Base-by-base conservation (phyloP, 1,140 invertebrate genomes). In the Hesperophylax magnus region DNA sequence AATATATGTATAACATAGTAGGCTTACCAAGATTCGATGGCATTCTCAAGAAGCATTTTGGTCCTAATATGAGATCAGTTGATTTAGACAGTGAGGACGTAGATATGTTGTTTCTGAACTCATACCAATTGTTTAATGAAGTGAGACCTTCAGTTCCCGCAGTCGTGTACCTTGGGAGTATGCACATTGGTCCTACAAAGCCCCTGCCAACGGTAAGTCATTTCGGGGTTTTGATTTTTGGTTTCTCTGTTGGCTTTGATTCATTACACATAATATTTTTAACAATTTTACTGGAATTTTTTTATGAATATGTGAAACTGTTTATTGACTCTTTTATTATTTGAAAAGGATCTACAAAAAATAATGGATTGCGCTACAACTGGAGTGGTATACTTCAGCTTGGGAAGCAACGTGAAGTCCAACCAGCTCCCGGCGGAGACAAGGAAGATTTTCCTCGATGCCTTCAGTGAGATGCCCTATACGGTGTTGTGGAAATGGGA, bases 401-500 rank as follows among this genome's bases (percentile, higher is more conserved):
- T 90, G 27, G 86, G 80, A 24, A 83, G 79, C 77, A 86, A 82
- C 31, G 81, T 76, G 14, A 83, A 84, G 79, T 85, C 81, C 17
- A 82, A 78, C 4, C 31, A 63, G 17, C 52, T 80, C 75, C 52
- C 78, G 72, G 56, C 20, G 39, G 71, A 75, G 56, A 84, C n/a
- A 81, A 77, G 79, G 11, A 31, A 80, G 69, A 18, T 71, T 14
- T 81, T 85, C 74, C 14, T 82, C 58, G 80, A 84, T 9, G 89
- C 87, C 4, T 88, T 93, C 34, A 86, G 86, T 6, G 87, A 88
- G 69, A 75, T 92, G 0, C 89, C 90, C 24, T 89, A 92, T 77
- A 87, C 86, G 75, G 88, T 93, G 4, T 81, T 94, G 31, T 93
- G 92, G 92, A 94, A 94, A 86, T 93, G 89, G 86, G 92, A 92